These are phyloP conservation scores for Protophormia terraenovae DNA, from an alignment of 2,888 invertebrate genomes.

Conservation along the genomic window DNA sequence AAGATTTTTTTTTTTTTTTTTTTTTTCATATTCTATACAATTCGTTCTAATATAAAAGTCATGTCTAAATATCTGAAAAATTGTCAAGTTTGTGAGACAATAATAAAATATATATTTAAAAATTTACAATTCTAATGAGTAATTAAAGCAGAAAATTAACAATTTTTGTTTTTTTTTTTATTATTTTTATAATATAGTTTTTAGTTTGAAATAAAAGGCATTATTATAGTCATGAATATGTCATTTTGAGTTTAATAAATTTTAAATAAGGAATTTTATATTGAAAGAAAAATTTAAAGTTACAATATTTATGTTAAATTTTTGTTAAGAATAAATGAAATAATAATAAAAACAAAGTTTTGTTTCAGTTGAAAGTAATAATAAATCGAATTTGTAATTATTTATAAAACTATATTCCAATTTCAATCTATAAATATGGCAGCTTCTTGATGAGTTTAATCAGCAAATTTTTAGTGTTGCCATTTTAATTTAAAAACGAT, in stretches of 20 bases:
- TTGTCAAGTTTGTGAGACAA: neutral
- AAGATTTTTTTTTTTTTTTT: neutral
- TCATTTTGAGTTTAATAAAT: neutral
- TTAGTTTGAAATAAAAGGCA: neutral
- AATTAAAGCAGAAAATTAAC: neutral
- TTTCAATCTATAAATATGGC: too few species aligned
- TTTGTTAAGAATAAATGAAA: too few species aligned
- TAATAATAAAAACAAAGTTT: too few species aligned
- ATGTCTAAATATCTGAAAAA: neutral
- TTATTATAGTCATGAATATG: neutral
- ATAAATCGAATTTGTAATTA: too few species aligned
- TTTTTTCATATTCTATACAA: neutral
- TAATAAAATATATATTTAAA: conserved; percentile 9
- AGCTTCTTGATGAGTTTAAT: too few species aligned
- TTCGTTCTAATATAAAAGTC: neutral
- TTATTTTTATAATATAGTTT: neutral
- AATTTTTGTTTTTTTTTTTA: neutral
- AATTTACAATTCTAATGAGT: conserved; percentile 32
- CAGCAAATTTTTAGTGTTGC: too few species aligned
- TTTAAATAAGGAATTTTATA: neutral
- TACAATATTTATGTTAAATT: too few species aligned
- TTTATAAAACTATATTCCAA: too few species aligned
- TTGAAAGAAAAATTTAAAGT: neutral
- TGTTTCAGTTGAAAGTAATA: too few species aligned
- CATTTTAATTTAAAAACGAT: too few species aligned